Evolutionary conservation across 2,888 invertebrate genomes (phyloP).

Genomic region (Stenolophus ochropezus): DNA sequence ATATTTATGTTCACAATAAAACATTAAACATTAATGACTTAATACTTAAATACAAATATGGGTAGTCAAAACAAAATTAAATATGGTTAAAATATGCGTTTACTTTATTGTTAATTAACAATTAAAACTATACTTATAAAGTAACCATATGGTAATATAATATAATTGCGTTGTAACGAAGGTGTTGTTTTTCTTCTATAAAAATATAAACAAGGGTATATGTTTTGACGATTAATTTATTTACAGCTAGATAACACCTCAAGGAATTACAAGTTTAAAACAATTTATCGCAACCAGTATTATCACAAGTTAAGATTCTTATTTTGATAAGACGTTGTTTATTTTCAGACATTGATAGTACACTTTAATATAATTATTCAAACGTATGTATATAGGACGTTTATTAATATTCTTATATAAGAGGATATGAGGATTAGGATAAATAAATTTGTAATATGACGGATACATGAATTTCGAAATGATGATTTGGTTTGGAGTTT

Average conservation of each 20-base stretch:
- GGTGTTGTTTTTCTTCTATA: too few species aligned
- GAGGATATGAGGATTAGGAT: not conserved
- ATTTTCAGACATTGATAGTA: too few species aligned
- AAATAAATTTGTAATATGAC: not conserved
- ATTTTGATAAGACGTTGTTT: not conserved
- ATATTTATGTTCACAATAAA: too few species aligned
- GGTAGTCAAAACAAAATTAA: too few species aligned
- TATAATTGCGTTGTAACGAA: too few species aligned
- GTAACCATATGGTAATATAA: not conserved
- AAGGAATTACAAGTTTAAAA: not conserved
- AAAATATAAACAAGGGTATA: too few species aligned
- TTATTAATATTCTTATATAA: not conserved
- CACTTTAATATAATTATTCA: too few species aligned
- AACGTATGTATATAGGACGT: too few species aligned
- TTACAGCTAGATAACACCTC: not conserved
- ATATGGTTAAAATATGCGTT: too few species aligned
- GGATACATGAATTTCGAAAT: not conserved
- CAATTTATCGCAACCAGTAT: not conserved
- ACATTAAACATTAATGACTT: too few species aligned
- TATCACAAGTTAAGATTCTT: not conserved
- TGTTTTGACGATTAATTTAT: not conserved
- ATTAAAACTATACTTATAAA: not conserved
- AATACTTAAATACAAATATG: too few species aligned
- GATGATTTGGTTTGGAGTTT: not conserved
- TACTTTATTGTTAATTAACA: not conserved